A percentile compares a stretch with the other conserved stretches of the same genome.
phyloP scores from a whole-genome alignment of 2,797 vertebrate species.

The Oreortyx pictus region DNA sequence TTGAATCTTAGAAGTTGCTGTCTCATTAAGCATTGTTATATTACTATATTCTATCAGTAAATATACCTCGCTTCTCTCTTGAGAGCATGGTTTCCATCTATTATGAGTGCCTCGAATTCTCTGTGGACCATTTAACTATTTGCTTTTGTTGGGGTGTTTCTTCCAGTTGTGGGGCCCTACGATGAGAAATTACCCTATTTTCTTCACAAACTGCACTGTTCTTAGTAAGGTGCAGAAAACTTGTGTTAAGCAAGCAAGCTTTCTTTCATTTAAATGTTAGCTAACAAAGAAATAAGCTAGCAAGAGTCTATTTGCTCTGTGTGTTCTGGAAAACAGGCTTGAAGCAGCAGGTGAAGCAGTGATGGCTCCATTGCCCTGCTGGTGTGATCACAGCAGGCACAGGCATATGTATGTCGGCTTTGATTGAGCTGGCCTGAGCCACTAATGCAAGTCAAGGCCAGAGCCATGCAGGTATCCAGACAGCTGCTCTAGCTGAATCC shows the following conservation, averaged over 20 bases:
- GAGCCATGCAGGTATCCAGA: not conserved
- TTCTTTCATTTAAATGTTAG: not conserved
- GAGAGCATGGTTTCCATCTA: not conserved
- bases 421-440: not conserved
- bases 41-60: not conserved
- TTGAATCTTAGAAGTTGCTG: not conserved
- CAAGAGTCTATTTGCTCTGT: not conserved
- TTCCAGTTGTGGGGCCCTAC: not conserved
- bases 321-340: not conserved
- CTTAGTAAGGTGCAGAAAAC: not conserved
- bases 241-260: not conserved
- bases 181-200: not conserved
- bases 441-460: not conserved
- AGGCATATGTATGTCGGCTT: not conserved
- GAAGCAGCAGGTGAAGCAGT: not conserved
- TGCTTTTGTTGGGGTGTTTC: not conserved
- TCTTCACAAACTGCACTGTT: not conserved
- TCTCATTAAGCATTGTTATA: not conserved
- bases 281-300: not conserved
- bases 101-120: not conserved
- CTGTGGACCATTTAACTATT: not conserved
- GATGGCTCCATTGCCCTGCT: not conserved
- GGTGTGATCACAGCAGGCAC: not conserved
- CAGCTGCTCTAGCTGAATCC: not conserved
- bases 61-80: not conserved